Base-by-base conservation (phyloP, 2,797 vertebrate species). In the Microcaecilia unicolor region DNA sequence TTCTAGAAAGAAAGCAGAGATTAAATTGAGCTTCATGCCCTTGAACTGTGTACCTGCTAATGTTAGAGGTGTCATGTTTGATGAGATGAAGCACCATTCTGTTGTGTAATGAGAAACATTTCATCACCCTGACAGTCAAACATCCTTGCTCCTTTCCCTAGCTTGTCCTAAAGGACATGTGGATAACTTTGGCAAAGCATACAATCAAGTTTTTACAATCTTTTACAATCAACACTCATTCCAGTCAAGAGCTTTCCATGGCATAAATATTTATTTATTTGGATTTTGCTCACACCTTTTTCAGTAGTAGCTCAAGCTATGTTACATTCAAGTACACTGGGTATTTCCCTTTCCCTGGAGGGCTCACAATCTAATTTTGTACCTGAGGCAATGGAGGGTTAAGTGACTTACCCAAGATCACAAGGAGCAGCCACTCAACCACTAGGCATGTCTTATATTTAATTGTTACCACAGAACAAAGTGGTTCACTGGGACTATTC, bases 181-280 rank as follows among this genome's bases (percentile, higher is more conserved):
- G 33, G 18, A 21, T 14, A 39, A 22, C 18, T 9, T 2, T 18
- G 13, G 44, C 16, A 23, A 48, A 51, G 33, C 7, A 52, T 44
- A 17, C 22, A 52, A 28, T 8, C 1, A 4, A n/a, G n/a, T n/a
- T 34, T 64, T 35, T 18, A 51, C 15, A 14, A 31, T 8, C 14
- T 29, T 35, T 23, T 42, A 54, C 55, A 22, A 52, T 41, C 35
- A 29, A 23, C 3, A 22, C 1, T 32, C n/a, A 35, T 29, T 27
- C 44, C 30, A n/a, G 8, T 40, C 28, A 32, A 40, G 41, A 58
- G 41, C 29, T 44, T 31, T 32, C 22, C 38, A 44, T 22, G 1
- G 27, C n/a, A 25, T 34, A 26, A 17, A 60, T n/a, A n/a, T n/a
- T n/a, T n/a, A n/a, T n/a, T n/a, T n/a, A n/a, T n/a, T n/a, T n/a